A percentile compares a stretch with the other conserved stretches of the same genome.
phyloP scores from a whole-genome alignment of 2,888 invertebrate species.

The Napeogenes inachia region DNA sequence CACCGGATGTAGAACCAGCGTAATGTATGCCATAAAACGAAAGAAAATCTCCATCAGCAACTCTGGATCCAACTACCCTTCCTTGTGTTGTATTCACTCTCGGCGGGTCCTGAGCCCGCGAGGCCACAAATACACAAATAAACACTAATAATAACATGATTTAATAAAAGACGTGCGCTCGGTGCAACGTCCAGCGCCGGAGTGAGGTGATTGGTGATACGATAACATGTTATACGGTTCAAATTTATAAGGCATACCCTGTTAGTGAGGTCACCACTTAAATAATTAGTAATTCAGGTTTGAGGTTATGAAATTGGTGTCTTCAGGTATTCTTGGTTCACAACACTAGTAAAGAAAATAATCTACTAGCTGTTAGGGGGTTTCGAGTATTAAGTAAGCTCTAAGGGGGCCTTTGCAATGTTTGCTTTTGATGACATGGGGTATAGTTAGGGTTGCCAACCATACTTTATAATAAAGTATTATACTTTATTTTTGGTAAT shows the following conservation, averaged over 20 bases:
- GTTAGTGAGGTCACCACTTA: conserved; percentile 7
- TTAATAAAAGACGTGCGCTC: conserved; percentile 18
- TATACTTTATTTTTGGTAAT: no score
- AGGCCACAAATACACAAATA: conserved; percentile 34
- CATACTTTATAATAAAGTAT: no score
- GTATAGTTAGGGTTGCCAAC: no score
- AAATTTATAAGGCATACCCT: background rate
- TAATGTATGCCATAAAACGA: conserved; percentile 62
- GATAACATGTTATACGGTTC: conserved; percentile 8
- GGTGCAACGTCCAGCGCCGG: conserved; percentile 20
- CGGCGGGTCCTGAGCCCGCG: conserved; percentile 42
- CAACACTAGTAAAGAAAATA: no score
- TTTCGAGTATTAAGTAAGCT: no score
- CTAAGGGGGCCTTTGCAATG: no score
- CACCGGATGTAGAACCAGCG: conserved; percentile 45
- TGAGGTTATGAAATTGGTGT: background rate
- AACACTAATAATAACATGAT: conserved; percentile 28
- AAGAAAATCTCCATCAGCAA: conserved; percentile 45
- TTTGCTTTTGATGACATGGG: no score
- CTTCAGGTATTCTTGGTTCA: no score
- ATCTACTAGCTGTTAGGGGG: no score
- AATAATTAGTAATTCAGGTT: background rate
- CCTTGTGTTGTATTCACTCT: conserved; percentile 56
- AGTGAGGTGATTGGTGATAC: conserved; percentile 22
- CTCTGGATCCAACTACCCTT: conserved; percentile 44